Evolutionary conservation across 2,888 invertebrate genomes (phyloP).

Genomic region (Torymus auratus): DNA sequence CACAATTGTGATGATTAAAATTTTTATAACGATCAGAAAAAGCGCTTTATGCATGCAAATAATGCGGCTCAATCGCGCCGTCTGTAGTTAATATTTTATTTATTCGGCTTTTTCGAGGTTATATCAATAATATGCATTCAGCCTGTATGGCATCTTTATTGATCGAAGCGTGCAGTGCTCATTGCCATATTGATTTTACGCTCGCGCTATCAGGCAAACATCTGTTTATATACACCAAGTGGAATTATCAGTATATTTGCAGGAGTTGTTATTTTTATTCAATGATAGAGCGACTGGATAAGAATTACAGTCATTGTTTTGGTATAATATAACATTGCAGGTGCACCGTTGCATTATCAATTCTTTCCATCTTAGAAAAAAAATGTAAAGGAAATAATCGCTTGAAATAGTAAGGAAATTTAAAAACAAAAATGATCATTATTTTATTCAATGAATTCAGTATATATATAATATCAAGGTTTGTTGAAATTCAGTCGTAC

Average conservation of each 20-base stretch:
- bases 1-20: too few species aligned
- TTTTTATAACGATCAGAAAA: too few species aligned
- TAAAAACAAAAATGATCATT: too few species aligned
- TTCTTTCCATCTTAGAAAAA: background rate
- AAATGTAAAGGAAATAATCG: background rate
- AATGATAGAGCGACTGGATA: constrained; percentile 4
- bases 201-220: constrained; percentile 34
- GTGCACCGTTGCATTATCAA: background rate
- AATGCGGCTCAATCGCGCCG: background rate
- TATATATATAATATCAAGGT: too few species aligned
- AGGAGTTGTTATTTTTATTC: constrained; percentile 23
- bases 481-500: too few species aligned
- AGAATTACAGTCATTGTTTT: constrained; percentile 16
- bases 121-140: constrained; percentile 55
- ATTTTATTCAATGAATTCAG: too few species aligned
- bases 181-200: constrained; percentile 57
- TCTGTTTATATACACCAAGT: constrained; percentile 24
- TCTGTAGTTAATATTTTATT: constrained; percentile 19
- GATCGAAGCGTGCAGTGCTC: constrained; percentile 50
- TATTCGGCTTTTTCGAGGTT: constrained; percentile 50
- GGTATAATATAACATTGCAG: background rate
- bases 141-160: constrained; percentile 53
- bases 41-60: too few species aligned
- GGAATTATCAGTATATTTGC: constrained; percentile 32
- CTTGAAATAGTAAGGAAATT: too few species aligned